These are phyloP conservation scores for Melitaea cinxia DNA, from an alignment of 1,140 invertebrate species.

Conservation along the genomic window DNA sequence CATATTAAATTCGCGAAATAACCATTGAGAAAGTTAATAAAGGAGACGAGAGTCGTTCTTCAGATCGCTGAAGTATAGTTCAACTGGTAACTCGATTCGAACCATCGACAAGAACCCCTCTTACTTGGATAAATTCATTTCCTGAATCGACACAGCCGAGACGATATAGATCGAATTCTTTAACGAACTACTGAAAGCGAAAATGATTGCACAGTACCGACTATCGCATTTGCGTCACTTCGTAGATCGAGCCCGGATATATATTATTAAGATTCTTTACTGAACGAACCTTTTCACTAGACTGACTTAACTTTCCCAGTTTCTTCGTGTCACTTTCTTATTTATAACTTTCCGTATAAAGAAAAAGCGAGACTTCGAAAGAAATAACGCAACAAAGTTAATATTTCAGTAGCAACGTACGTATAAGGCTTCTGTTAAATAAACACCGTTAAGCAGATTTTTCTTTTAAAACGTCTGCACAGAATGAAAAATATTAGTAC, in stretches of 20 bases:
- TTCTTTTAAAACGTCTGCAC: not conserved
- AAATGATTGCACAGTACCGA: not conserved
- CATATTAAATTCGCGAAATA: constrained; percentile 29
- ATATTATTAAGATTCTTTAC: constrained; percentile 6
- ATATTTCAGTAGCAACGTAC: not conserved
- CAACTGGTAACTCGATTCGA: constrained; percentile 32
- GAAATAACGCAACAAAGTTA: not conserved
- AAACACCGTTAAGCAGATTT: too few species aligned
- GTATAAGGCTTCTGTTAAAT: not conserved
- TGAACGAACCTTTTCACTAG: constrained; percentile 3
- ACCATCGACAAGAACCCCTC: constrained; percentile 37
- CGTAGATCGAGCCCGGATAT: not conserved
- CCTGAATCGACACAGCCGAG: constrained; percentile 41
- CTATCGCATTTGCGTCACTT: not conserved
- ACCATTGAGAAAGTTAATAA: constrained; percentile 29
- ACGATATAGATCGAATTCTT: constrained; percentile 37
- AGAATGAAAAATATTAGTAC: not conserved
- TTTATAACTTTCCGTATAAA: not conserved
- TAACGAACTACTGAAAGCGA: not conserved
- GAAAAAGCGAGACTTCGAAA: constrained; percentile 1
- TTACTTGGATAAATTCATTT: constrained; percentile 58
- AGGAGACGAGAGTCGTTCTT: constrained; percentile 19
- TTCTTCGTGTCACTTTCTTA: not conserved
- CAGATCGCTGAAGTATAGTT: constrained; percentile 18
- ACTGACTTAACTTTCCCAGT: not conserved